These are phyloP conservation scores for Panurus biarmicus DNA, from an alignment of 2,113 vertebrate species.

Conservation along the genomic window DNA sequence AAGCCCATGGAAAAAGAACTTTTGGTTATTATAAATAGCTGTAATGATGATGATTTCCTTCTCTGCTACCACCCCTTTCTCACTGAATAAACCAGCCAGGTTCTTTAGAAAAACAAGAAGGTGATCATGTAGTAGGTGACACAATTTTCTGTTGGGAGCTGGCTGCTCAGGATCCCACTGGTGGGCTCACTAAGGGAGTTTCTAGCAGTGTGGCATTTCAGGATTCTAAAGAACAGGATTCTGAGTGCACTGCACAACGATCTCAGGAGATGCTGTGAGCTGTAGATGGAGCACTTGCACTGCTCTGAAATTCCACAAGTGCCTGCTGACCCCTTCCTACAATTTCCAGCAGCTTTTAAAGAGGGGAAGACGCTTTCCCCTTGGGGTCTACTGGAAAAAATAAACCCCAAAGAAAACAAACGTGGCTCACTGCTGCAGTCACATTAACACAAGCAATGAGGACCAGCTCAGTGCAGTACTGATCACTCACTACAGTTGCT, in stretches of 20 bases:
- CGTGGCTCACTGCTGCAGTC: background rate
- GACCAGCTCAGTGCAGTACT: background rate
- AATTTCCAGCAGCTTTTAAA: background rate
- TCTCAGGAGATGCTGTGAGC: background rate
- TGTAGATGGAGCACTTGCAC: constrained; percentile 49
- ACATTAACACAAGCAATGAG: background rate
- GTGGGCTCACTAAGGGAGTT: background rate
- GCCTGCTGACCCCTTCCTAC: background rate
- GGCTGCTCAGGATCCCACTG: background rate
- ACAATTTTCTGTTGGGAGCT: background rate
- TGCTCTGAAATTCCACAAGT: background rate
- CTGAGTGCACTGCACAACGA: rapidly evolving
- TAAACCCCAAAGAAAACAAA: background rate
- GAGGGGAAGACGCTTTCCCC: background rate
- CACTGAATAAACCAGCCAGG: background rate
- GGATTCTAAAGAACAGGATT: background rate
- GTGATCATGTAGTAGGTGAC: background rate
- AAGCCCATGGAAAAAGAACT: too few species aligned
- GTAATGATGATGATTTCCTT: background rate
- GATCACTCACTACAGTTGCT: background rate
- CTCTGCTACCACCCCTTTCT: background rate
- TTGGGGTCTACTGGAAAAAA: background rate
- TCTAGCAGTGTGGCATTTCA: background rate
- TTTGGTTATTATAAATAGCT: too few species aligned
- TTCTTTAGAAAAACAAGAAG: background rate